These are phyloP conservation scores for Ericerus pela DNA, from an alignment of 1,140 invertebrate species.

Conservation along the genomic window DNA sequence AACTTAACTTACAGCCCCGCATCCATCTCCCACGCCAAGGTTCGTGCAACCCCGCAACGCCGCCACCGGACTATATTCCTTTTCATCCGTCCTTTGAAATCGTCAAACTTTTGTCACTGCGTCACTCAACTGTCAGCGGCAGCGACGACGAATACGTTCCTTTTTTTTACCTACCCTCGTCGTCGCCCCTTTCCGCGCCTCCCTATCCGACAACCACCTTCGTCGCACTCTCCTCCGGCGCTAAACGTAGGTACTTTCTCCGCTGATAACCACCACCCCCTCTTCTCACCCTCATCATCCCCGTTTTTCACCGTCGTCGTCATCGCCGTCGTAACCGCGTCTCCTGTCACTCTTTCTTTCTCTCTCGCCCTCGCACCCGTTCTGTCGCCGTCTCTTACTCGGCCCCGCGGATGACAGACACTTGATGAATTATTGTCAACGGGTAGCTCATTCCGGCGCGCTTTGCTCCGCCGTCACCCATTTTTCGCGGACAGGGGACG, in stretches of 20 bases:
- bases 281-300: too few relatives aligned
- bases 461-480: neutral
- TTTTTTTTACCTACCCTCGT: too few relatives aligned
- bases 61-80: too few relatives aligned
- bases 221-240: too few relatives aligned
- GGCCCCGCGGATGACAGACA: slow-evolving; percentile 1
- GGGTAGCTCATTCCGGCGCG: neutral
- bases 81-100: slow-evolving; percentile 7
- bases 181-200: neutral
- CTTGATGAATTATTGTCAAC: slow-evolving; percentile 12
- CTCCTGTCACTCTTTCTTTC: too few relatives aligned
- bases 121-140: slow-evolving; percentile 9
- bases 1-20: neutral
- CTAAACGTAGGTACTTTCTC: too few relatives aligned
- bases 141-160: slow-evolving; percentile 3
- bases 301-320: too few relatives aligned
- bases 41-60: too few relatives aligned
- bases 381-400: neutral
- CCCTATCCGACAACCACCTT: too few relatives aligned
- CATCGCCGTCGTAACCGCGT: too few relatives aligned
- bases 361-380: neutral
- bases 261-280: neutral
- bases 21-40: neutral
- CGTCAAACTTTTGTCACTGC: slow-evolving; percentile 11
- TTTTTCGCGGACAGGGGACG: too few relatives aligned